These are phyloP conservation scores for Enteromius thamalakanensis DNA, from an alignment of 2,797 vertebrate genomes.

Conservation along the genomic window DNA sequence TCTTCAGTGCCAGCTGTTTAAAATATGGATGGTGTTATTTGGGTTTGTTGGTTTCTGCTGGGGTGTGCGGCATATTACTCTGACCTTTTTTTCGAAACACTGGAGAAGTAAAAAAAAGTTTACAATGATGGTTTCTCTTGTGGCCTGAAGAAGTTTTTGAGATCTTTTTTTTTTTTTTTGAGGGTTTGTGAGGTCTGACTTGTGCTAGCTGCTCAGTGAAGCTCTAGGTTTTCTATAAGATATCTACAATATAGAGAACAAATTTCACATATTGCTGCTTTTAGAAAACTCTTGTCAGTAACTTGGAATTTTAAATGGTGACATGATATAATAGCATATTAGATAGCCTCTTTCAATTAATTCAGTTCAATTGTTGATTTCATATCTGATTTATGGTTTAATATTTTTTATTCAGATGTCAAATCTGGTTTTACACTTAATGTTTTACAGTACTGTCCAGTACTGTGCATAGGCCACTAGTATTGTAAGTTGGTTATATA, in stretches of 20 bases:
- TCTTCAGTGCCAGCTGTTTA: conserved; percentile 79
- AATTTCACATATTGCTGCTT: neutral
- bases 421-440: neutral
- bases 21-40: conserved; percentile 86
- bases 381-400: neutral
- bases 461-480: too few relatives aligned
- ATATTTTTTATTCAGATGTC: neutral
- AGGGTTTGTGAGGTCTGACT: conserved; percentile 70
- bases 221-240: neutral
- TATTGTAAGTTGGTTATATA: too few relatives aligned
- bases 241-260: neutral
- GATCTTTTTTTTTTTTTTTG: conserved; percentile 1
- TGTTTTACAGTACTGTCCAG: neutral
- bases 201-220: conserved; percentile 7
- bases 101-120: conserved; percentile 79
- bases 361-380: neutral
- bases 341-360: neutral
- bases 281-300: neutral
- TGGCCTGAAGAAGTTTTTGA: conserved; percentile 66
- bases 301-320: neutral
- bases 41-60: conserved; percentile 74
- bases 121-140: conserved; percentile 65
- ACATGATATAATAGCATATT: neutral
- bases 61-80: conserved; percentile 72
- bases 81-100: conserved; percentile 80